phyloP scores from a whole-genome alignment of 2,113 vertebrate species.

The Vireo altiloquus region DNA sequence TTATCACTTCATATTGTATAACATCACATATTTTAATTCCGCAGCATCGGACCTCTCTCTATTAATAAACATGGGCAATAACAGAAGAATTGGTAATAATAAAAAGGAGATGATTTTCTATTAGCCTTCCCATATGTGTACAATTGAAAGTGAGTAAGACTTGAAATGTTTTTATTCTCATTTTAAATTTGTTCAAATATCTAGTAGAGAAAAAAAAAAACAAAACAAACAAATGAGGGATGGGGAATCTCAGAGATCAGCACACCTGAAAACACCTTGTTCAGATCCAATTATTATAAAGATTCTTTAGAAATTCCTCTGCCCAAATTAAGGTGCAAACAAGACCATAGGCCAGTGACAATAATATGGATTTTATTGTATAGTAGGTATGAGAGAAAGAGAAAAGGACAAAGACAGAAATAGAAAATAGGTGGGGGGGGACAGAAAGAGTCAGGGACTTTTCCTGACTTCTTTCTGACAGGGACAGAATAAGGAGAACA shows the following conservation, averaged over 20 bases:
- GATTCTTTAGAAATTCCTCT: too few species aligned
- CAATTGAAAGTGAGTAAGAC: not conserved
- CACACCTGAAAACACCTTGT: not conserved
- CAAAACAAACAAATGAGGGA: not conserved
- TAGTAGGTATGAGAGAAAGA: too few species aligned
- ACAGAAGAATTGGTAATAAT: not conserved
- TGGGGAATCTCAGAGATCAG: not conserved
- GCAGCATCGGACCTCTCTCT: not conserved
- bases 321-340: too few species aligned
- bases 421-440: too few species aligned
- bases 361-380: too few species aligned
- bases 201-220: not conserved
- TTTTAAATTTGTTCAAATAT: not conserved
- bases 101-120: not conserved
- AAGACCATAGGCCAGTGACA: too few species aligned
- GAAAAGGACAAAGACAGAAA: too few species aligned
- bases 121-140: not conserved
- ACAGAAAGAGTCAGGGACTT: too few species aligned
- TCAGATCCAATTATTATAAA: too few species aligned
- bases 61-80: not conserved
- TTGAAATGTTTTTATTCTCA: not conserved
- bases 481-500: too few species aligned
- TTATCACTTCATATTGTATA: not conserved
- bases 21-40: not conserved
- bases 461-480: too few species aligned